Evolutionary conservation across 2,113 vertebrate genomes (phyloP).

Genomic region (Mixornis gularis): DNA sequence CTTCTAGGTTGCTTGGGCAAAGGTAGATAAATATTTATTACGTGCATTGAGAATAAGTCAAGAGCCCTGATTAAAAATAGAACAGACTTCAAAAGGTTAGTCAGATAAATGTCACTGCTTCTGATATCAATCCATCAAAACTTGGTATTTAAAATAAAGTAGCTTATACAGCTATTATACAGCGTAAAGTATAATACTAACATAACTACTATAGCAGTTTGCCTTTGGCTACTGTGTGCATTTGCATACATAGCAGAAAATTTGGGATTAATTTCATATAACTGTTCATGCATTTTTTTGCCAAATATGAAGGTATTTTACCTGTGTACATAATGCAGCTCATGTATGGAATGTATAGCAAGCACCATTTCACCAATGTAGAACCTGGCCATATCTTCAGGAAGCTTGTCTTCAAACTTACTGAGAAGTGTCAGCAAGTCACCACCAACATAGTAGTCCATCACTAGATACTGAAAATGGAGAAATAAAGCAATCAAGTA

Average conservation of each 20-base stretch:
- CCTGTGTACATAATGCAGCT: constrained; percentile 94
- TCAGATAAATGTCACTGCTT: background rate
- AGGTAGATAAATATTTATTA: background rate
- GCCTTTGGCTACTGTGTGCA: background rate
- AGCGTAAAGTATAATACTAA: background rate
- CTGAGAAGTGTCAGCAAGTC: constrained; percentile 96
- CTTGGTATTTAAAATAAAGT: background rate
- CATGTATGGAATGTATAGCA: constrained; percentile 94
- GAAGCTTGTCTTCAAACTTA: constrained; percentile 96
- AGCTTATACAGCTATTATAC: background rate
- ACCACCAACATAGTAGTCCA: constrained; percentile 98
- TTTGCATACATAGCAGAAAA: background rate
- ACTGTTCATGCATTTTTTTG: background rate
- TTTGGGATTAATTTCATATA: background rate
- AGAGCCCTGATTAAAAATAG: background rate
- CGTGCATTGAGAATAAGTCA: background rate
- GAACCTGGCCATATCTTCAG: constrained; percentile 95
- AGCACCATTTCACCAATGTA: constrained; percentile 98
- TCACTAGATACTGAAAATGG: constrained; percentile 87
- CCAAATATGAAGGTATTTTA: constrained; percentile 22
- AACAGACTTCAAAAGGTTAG: constrained; percentile 4
- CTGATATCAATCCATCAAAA: background rate
- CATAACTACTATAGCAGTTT: background rate
- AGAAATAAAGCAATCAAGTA: background rate
- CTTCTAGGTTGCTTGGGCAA: background rate